phyloP scores from a whole-genome alignment of 2,888 invertebrate species.

The Andricus curvator region DNA sequence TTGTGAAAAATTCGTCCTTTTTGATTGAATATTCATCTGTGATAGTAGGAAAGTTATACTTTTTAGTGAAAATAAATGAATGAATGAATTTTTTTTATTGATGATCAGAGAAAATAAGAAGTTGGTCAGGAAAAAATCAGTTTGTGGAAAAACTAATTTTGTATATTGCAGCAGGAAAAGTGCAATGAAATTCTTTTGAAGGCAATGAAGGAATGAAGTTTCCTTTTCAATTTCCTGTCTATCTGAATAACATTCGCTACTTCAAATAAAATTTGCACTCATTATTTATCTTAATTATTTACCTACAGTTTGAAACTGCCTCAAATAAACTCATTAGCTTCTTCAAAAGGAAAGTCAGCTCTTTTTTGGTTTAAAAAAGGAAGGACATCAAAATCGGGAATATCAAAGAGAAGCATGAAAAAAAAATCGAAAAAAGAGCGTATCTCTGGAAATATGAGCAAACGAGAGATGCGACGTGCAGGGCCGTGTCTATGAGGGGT shows the following conservation, averaged over 20 bases:
- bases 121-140: too few relatives aligned
- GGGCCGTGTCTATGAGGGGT: slow-evolving; percentile 29
- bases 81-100: too few relatives aligned
- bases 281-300: not conserved
- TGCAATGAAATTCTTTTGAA: not conserved
- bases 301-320: not conserved
- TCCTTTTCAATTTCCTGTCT: not conserved
- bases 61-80: too few relatives aligned
- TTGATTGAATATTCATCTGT: too few relatives aligned
- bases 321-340: not conserved
- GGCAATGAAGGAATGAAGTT: not conserved
- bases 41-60: too few relatives aligned
- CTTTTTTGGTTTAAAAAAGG: not conserved
- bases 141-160: not conserved
- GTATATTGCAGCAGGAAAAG: not conserved
- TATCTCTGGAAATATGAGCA: slow-evolving; percentile 19
- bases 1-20: too few relatives aligned
- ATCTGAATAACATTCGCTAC: not conserved
- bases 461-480: slow-evolving; percentile 22
- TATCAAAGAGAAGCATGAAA: slow-evolving; percentile 11
- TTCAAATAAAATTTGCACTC: not conserved
- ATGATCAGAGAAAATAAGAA: too few relatives aligned
- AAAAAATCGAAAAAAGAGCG: not conserved
- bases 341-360: not conserved
- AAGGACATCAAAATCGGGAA: not conserved